Evolutionary conservation across 2,888 invertebrate species (phyloP), one percentile per base, ranked within the genome.

Genomic region (Eumacrocentrus americanus): DNA sequence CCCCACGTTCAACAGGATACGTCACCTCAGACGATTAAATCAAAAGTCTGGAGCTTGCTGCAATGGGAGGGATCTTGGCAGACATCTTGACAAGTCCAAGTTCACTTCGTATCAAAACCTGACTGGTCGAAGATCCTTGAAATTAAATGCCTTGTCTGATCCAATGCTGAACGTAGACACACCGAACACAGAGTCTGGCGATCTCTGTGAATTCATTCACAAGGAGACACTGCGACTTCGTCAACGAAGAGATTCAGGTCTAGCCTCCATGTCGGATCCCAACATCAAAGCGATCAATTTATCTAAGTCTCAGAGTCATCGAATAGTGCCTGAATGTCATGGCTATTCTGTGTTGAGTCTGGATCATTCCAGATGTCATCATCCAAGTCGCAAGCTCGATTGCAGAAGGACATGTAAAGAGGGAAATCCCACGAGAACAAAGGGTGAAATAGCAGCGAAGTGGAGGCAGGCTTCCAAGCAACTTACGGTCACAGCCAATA

Each of bases 41-140:
- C 73, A 73, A 42, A 78, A 75, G 18, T 63, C 69, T 18, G 60
- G 60, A 0, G 64, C 64, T 18, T 74, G 72, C 23, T 72, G 69
- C 40, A 65, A 70, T 14, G 53, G 68, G 1, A 70, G 69, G 9
- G 35, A 42, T 0, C 44, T 29, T 18, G 22, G 37, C 5, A 22
- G 23, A 40, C 62, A 60, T 22, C 66, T 69, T 20, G 66, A 72
- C 29, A 74, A 78, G 22, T 70, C 76, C 0, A 73, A 71, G 54
- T 80, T 78, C 48, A 75, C 69, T 35, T 79, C 79, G 2, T 80
- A 78, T 61, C 79, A 79, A 46, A 78, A 78, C 46, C 59, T 80
- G 7, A 60, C 57, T 14, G 71, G 67, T 47, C 66, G 66, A 9
- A 75, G 70, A 14, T 50, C 65, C 5, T 50, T 72, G 12, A 72